These are phyloP conservation scores for Xanthorhoe designata DNA, from an alignment of 2,888 invertebrate genomes.

Conservation along the genomic window DNA sequence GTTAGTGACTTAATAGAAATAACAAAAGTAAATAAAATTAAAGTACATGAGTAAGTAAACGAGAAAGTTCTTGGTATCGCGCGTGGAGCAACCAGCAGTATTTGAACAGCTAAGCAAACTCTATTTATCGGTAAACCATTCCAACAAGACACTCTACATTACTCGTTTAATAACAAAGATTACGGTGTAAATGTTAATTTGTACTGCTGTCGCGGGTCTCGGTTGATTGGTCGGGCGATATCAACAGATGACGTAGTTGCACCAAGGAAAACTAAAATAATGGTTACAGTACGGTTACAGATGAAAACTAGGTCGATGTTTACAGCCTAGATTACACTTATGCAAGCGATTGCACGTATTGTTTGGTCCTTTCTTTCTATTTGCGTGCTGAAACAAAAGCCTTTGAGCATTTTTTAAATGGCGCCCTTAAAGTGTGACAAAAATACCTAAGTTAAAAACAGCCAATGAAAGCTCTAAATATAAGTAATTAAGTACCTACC, in stretches of 20 bases:
- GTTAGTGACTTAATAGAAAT: slow-evolving; percentile 59
- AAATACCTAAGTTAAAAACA: background rate
- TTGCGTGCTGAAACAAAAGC: slow-evolving; percentile 19
- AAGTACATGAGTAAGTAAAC: slow-evolving; percentile 66
- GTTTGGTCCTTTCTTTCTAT: slow-evolving; percentile 41
- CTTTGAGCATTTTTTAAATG: background rate
- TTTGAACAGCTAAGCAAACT: slow-evolving; percentile 84
- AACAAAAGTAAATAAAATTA: slow-evolving; percentile 70
- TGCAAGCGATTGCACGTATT: slow-evolving; percentile 51
- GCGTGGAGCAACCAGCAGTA: slow-evolving; percentile 74
- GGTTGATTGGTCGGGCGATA: slow-evolving; percentile 60
- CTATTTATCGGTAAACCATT: slow-evolving; percentile 62
- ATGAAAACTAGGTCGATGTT: slow-evolving; percentile 66
- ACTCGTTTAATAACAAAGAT: slow-evolving; percentile 35
- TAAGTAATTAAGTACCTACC: too few species aligned
- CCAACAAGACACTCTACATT: slow-evolving; percentile 37
- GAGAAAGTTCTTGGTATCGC: slow-evolving; percentile 76
- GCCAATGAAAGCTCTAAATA: background rate
- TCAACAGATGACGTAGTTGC: slow-evolving; percentile 70
- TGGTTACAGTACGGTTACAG: slow-evolving; percentile 61
- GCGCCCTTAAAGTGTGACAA: background rate
- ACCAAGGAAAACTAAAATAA: slow-evolving; percentile 66
- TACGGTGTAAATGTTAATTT: slow-evolving; percentile 49
- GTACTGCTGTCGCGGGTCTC: slow-evolving; percentile 52
- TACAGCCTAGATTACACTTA: slow-evolving; percentile 62